Base-by-base conservation (phyloP, 2,888 invertebrate species). In the Brenthis ino region DNA sequence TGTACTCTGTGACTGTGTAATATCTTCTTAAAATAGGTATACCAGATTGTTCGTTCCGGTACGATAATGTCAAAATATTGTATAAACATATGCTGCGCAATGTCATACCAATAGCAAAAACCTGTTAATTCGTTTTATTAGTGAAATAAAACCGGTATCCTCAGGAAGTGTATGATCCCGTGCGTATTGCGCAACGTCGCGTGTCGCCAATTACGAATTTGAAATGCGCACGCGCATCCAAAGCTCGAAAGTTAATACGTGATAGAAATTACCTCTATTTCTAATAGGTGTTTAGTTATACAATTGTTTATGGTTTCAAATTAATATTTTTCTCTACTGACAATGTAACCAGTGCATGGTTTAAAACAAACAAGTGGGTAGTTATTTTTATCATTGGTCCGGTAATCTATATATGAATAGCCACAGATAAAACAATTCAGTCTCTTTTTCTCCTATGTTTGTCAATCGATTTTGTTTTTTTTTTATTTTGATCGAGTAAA, bases 231-330 rank as follows among this genome's bases (percentile, higher is more conserved):
- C 67, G 72, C 69, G 71, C 74, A 73, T 65, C 48, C 63, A 67
- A 74, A 74, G 67, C 72, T 73, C 69, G 74, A 74, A 74, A 74
- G 74, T 54, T 65, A 33, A 68, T 71, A 73, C 74, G 74, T 74
- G 74, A 72, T 61, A 73, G 74, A 71, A 74, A 74, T 65, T 69
- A 71, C 72, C 58, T 56, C 73, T 61, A 67, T 68, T 68, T 68
- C 66, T 66, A 68, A 64, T 65, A 61, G 66, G 64, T 64, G 55
- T 72, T 67, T 67, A 50, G 55, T 72, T 67, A 71, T 48, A 69
- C 71, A 67, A 69, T 64, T 67, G 55, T 60, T 66, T 51, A 50
- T 54, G 20, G 43, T 64, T 57, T 57, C 50, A 28, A 65, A 54
- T 47, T 48, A 54, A 28, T 68, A 53, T 64, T 64, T 57, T 51